Evolutionary conservation across 2,113 vertebrate species (phyloP), one percentile per base, ranked within the genome.

Genomic region (Theristicus caerulescens): DNA sequence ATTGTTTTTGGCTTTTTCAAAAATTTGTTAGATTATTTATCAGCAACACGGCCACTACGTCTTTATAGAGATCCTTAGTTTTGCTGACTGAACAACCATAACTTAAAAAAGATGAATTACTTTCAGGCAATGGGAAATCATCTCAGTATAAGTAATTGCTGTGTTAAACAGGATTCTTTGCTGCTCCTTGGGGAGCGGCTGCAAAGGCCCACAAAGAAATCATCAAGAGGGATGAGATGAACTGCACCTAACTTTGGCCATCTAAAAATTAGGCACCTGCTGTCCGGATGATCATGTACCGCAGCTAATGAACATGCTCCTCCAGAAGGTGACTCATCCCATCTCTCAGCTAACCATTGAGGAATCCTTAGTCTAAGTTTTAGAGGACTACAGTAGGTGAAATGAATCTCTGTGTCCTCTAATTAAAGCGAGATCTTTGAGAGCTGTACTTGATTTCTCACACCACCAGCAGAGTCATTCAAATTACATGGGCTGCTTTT

Each of bases 141-240:
- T 58, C 59, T n/a, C 82, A 19, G 17, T 40, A 36, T 80, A 61
- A 94, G 69, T 72, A 85, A 69, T 14, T 57, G 22, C 78, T 82
- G 49, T 19, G 54, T 46, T 40, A 62, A 59, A 91, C 44, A 93
- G 78, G 74, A 74, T 42, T 82, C 54, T 54, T 58, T 15, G 34
- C 27, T 49, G 2, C 13, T 42, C 25, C 16, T 5, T 0, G 0
- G 61, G 51, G 29, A 86, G 77, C 2, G 4, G 61, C 61, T 71
- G 46, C 9, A 42, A 32, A 24, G 5, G 21, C 32, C 79, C 71
- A 65, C 0, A 0, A 62, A 72, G 34, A 31, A 24, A 11, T 32
- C 27, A 29, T 6, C 31, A 74, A 44, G 61, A 90, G 52, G 58
- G n/a, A 71, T 14, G 78, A 67, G 88, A 20, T 11, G 49, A 92